Conservation (phyloP, 2,888 invertebrate genomes). For the Brachyptera putata region DNA sequence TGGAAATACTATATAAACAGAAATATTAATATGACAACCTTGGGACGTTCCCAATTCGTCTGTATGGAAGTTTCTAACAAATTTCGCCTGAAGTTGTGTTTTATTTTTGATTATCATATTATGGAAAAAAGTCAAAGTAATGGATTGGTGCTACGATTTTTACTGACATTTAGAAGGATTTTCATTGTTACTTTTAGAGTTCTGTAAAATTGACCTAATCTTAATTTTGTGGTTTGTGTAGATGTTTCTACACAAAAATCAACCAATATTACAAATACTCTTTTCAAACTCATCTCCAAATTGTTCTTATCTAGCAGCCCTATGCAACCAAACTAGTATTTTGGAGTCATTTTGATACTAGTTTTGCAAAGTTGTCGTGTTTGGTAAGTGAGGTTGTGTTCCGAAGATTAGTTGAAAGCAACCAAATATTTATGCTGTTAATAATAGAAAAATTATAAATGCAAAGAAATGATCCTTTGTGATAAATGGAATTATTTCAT, state of each 20-base stretch:
- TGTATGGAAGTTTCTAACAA: slow-evolving; percentile 2
- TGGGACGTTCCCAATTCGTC: background rate
- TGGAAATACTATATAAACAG: too few species aligned
- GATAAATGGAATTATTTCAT: slow-evolving; percentile 32
- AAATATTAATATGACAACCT: background rate
- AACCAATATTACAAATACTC: slow-evolving; percentile 10
- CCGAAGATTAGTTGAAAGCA: background rate
- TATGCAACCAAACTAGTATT: background rate
- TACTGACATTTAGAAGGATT: background rate
- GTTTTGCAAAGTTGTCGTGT: background rate
- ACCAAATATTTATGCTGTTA: background rate
- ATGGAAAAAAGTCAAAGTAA: slow-evolving; percentile 8
- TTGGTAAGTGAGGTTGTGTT: background rate
- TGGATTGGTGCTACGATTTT: slow-evolving; percentile 20
- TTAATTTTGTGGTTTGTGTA: slow-evolving; percentile 2
- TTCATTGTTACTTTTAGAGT: slow-evolving; percentile 11
- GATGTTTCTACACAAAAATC: slow-evolving; percentile 1
- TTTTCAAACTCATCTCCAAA: background rate
- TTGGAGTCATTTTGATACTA: background rate
- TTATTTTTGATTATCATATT: slow-evolving; percentile 13
- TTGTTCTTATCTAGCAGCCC: background rate
- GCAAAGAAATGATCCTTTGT: slow-evolving; percentile 28
- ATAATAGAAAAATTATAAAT: slow-evolving; percentile 7
- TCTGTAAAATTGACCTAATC: slow-evolving; percentile 5
- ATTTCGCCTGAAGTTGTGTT: slow-evolving; percentile 18